Conservation (phyloP, 2,113 vertebrate genomes). For the Ptilorrhoa leucosticta region DNA sequence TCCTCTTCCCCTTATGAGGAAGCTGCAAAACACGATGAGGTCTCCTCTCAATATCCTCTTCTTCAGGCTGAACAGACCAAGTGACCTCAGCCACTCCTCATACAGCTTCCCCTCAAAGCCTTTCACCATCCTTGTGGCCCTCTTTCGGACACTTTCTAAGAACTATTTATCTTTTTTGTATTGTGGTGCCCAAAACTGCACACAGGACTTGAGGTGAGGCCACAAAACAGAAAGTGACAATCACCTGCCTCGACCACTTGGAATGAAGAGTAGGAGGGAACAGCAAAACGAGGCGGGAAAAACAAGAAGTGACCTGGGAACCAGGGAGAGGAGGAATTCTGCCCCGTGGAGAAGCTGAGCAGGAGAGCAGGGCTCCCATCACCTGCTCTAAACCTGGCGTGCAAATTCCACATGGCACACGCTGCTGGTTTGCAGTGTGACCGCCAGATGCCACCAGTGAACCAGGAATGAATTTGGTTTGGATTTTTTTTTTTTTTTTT, state of each 20-base stretch:
- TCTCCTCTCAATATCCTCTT: neutral
- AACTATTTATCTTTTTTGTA: neutral
- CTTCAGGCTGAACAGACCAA: neutral
- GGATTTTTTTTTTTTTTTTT: neutral
- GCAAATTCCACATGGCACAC: accelerated
- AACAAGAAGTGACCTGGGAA: neutral
- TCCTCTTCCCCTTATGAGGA: neutral
- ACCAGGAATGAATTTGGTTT: neutral
- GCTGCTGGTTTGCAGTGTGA: neutral
- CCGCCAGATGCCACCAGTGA: neutral
- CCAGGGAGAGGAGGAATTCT: neutral
- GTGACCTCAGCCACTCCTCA: neutral
- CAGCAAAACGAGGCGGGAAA: neutral
- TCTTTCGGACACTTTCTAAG: neutral
- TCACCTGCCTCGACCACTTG: accelerated
- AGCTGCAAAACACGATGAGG: accelerated
- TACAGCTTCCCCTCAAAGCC: accelerated
- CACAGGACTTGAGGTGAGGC: accelerated
- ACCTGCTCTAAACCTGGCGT: accelerated
- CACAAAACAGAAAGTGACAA: neutral
- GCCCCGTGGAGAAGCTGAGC: accelerated
- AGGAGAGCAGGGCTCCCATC: accelerated
- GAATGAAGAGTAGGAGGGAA: neutral
- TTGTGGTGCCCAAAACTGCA: neutral
- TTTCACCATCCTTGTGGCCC: neutral